phyloP scores from a whole-genome alignment of 2,797 vertebrate genomes.

The Cuniculus paca region DNA sequence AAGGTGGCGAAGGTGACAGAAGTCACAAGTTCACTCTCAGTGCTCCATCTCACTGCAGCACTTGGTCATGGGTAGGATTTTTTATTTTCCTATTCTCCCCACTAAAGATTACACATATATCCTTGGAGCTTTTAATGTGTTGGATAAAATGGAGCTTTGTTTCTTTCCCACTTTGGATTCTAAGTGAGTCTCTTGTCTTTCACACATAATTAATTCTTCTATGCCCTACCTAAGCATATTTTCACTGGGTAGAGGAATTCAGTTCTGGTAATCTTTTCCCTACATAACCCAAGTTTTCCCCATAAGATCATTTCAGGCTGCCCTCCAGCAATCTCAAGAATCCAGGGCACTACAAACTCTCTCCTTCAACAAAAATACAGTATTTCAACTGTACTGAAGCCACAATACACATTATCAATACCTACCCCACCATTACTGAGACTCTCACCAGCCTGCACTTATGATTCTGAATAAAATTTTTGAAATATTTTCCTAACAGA shows the following conservation, averaged over 20 bases:
- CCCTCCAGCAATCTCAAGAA: neutral
- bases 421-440: neutral
- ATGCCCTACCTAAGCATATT: neutral
- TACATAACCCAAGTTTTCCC: neutral
- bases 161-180: neutral
- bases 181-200: too few relatives aligned
- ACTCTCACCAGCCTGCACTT: neutral
- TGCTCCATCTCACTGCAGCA: neutral
- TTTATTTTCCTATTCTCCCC: neutral
- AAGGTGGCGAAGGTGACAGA: neutral
- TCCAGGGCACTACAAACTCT: neutral
- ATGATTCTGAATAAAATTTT: neutral
- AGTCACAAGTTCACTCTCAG: neutral
- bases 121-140: neutral
- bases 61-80: neutral
- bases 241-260: neutral
- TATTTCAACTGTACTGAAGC: neutral
- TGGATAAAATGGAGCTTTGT: neutral
- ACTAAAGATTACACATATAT: neutral
- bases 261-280: neutral
- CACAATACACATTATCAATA: neutral
- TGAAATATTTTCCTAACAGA: neutral
- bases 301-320: neutral
- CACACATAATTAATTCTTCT: neutral
- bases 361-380: neutral